Evolutionary conservation across 2,888 invertebrate species (phyloP), one percentile per base, ranked within the genome.

Genomic region (Cheilosia vulpina): DNA sequence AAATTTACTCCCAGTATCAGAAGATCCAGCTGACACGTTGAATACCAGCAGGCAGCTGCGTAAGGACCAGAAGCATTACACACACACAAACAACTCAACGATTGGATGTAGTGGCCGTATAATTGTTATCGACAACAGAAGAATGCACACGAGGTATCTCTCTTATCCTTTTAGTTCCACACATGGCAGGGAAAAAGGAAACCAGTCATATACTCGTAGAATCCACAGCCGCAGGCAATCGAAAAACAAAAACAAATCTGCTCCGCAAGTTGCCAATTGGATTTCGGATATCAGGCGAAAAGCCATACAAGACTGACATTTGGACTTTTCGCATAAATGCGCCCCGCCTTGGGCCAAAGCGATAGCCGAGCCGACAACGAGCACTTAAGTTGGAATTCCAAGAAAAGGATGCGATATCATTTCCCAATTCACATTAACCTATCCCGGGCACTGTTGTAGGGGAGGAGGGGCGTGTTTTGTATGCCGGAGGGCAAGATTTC

Each of bases 51-150:
- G 11, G 34, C 11, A 34, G 3, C 34, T 34, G 3, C 2, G 27
- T 27, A 34, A 38, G 38, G 38, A 38, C 38, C 3, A 38, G 13
- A 38, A 38, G 13, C 13, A 13, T 13, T 11, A 13, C 38, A 38
- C 4, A 38, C 1, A 38, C 38, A 13, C 38, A 38, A 3, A 38
- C 43, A 43, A 55, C 47, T 62, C 55, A 65, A 60, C 71, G 53
- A 77, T 53, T 76, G 71, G 53, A 52, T 77, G 53, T 66, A 6
- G 1, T 63, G 19, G 66, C 50, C 62, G 50, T 60, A 60, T 82
- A 82, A 77, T 83, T 83, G 53, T 68, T 41, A 82, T 77, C 66
- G 72, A 53, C 66, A 77, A 50, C 66, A 60, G 66, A 52, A 66
- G 82, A 77, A 45, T 82, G 82, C 77, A 72, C 77, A 72, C 34